Base-by-base conservation (phyloP, 2,888 invertebrate genomes). In the Cancer borealis region DNA sequence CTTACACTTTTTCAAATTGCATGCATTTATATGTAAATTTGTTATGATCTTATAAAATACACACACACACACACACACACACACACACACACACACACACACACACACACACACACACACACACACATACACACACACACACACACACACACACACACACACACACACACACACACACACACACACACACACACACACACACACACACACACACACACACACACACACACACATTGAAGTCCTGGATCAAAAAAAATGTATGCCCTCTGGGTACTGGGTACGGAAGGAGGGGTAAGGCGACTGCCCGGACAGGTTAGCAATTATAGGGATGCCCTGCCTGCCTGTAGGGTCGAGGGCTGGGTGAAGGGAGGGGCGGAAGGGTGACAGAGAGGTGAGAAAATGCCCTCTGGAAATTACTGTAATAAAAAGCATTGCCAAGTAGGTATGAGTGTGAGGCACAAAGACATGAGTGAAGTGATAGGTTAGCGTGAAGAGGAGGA, bases 201-300 rank as follows among this genome's bases (percentile, higher is more conserved):
- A 79, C 79, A 79, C 79, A 79, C 79, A 79, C 79, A 79, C 79
- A 79, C 79, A 79, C 79, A 79, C 79, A 30, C 79, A 79, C 79
- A 79, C 79, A 79, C 79, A 3, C 79, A 79, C 79, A 79, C 30
- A 79, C 8, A 1, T 79, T 30, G 79, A 30, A 73, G 21, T n/a
- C 30, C 79, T 79, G 26, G 30, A 26, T 1, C n/a, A 30, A 79
- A 30, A 79, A 79, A 79, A 79, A 79, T 30, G 26, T 8, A 79
- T 79, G 79, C 79, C 79, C 79, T 3, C 2, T 30, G 79, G 79
- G 12, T 30, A 10, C 26, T 79, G 79, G 73, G 79, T 79, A 79
- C 79, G 79, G 79, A 30, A 79, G 79, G 79, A 79, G 79, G 30
- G 49, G 17, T 66, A 73, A 79, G 30, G 79, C 79, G 79, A 79